Percentiles rank a stretch among this genome's conserved stretches.
phyloP scores from a whole-genome alignment of 2,888 invertebrate genomes.

The Torymus aiolomorphi region DNA sequence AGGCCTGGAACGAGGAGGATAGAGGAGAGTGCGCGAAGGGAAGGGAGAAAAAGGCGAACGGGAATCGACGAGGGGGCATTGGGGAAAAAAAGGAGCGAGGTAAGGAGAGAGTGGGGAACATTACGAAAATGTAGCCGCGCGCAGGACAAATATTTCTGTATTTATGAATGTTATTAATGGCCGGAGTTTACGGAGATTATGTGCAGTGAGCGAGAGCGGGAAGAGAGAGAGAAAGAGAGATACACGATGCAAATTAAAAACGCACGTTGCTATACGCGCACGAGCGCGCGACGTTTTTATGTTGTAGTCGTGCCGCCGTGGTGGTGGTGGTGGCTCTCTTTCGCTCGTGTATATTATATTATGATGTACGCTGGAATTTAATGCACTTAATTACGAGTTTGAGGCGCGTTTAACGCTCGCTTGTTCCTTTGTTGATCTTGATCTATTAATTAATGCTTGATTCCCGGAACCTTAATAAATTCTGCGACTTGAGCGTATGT shows the following conservation, averaged over 20 bases:
- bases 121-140: slow-evolving; percentile 36
- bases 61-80: slow-evolving; percentile 1
- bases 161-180: slow-evolving; percentile 58
- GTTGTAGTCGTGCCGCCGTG: too few species aligned
- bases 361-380: slow-evolving; percentile 11
- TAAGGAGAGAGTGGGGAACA: slow-evolving; percentile 1
- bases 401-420: background rate
- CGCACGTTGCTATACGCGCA: too few species aligned
- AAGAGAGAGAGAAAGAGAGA: background rate
- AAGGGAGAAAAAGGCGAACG: slow-evolving; percentile 1
- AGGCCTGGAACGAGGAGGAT: slow-evolving; percentile 5
- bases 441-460: background rate
- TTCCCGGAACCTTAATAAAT: background rate
- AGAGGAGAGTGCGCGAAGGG: background rate
- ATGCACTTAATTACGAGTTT: slow-evolving; percentile 24
- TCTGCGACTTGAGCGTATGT: too few species aligned
- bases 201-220: background rate
- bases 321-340: too few species aligned
- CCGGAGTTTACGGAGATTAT: slow-evolving; percentile 39
- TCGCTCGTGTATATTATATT: too few species aligned
- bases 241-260: slow-evolving; percentile 50
- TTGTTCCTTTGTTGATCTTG: background rate
- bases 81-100: slow-evolving; percentile 3
- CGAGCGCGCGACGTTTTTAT: too few species aligned
- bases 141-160: slow-evolving; percentile 55